A percentile compares a stretch with the other conserved stretches of the same genome.
Evolutionary conservation across 1,140 invertebrate species (phyloP).

Genomic region (Temnothorax curvispinosus): DNA sequence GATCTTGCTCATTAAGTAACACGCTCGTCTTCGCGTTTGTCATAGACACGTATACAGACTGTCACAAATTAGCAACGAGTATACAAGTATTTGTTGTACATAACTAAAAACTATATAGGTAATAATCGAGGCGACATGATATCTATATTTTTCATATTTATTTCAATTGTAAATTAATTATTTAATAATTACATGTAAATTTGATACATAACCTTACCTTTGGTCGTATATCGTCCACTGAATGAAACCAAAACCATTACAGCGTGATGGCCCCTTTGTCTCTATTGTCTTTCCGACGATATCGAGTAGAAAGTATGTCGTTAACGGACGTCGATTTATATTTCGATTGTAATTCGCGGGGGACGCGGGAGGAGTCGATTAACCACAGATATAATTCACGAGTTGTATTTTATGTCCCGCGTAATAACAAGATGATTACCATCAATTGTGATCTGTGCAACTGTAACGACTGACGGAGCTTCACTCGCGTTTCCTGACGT

Average conservation of each 20-base stretch:
- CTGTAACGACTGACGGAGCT: background rate
- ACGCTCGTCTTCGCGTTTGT: background rate
- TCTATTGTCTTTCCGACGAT: constrained; percentile 10
- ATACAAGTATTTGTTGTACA: background rate
- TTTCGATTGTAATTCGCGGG: constrained; percentile 26
- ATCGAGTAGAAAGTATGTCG: constrained; percentile 61
- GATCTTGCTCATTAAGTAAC: constrained; percentile 24
- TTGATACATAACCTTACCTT: background rate
- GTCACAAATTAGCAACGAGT: background rate
- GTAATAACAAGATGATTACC: constrained; percentile 49
- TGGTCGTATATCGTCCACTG: background rate
- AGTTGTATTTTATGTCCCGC: constrained; percentile 19
- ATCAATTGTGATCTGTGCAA: constrained; percentile 3
- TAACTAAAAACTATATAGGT: background rate
- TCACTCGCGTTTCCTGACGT: constrained; percentile 8
- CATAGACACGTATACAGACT: background rate
- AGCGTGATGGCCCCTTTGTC: background rate
- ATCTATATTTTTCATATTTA: background rate
- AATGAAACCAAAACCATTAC: constrained; percentile 18
- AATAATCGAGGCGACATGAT: background rate
- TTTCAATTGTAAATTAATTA: constrained; percentile 1
- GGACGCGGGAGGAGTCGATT: constrained; percentile 8
- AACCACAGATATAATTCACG: background rate
- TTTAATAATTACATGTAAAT: background rate
- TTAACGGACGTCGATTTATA: constrained; percentile 23